These are phyloP conservation scores for Cydia splendana DNA, from an alignment of 1,140 invertebrate species.

Conservation along the genomic window DNA sequence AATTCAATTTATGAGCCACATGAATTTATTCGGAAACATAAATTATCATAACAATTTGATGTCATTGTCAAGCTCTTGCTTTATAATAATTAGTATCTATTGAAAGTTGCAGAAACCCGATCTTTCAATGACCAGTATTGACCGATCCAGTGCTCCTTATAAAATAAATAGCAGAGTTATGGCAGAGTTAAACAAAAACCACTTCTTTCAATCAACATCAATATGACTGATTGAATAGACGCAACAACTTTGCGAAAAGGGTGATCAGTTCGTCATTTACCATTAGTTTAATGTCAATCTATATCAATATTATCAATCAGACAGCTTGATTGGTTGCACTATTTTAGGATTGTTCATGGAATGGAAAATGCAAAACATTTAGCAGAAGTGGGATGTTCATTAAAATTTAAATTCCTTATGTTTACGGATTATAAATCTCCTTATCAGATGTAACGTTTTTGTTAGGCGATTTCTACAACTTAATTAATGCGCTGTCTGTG, in stretches of 20 bases:
- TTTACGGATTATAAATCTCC: constrained; percentile 7
- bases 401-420: background rate
- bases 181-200: constrained; percentile 39
- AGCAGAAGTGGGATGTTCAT: background rate
- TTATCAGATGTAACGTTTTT: constrained; percentile 5
- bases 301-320: constrained; percentile 50
- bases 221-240: constrained; percentile 53
- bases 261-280: constrained; percentile 76
- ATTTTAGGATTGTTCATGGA: constrained; percentile 13
- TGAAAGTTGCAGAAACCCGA: too few species aligned
- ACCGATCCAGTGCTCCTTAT: background rate
- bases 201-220: constrained; percentile 65
- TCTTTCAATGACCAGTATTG: too few species aligned
- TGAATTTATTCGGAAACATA: too few species aligned
- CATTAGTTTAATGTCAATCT: constrained; percentile 75
- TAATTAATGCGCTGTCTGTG: background rate
- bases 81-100: too few species aligned
- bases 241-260: constrained; percentile 50
- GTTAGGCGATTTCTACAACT: background rate
- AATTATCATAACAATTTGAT: too few species aligned
- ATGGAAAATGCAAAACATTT: background rate
- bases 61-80: too few species aligned
- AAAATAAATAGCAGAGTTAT: background rate
- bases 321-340: constrained; percentile 18
- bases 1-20: background rate